Evolutionary conservation across 2,113 vertebrate species (phyloP).

Genomic region (Psittacus erithacus): DNA sequence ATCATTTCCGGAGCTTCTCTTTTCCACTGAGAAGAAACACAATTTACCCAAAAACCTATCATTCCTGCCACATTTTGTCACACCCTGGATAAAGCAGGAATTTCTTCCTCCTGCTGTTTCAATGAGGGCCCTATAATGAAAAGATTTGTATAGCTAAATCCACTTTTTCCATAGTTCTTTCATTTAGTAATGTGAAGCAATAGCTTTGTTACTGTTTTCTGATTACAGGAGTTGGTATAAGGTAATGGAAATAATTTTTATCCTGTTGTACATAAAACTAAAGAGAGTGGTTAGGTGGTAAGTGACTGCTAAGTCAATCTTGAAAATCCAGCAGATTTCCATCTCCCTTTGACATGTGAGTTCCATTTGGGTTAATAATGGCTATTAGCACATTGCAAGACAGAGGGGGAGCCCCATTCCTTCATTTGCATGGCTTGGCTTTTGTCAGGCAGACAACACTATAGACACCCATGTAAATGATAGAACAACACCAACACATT

Average conservation of each 20-base stretch:
- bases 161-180: neutral
- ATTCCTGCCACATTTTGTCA: neutral
- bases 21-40: neutral
- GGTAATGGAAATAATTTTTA: neutral
- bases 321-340: neutral
- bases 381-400: neutral
- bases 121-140: neutral
- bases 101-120: neutral
- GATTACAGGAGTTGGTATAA: neutral
- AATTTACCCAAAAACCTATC: neutral
- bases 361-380: neutral
- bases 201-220: neutral
- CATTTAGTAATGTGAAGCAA: neutral
- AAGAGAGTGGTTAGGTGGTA: neutral
- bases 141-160: neutral
- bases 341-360: neutral
- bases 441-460: neutral
- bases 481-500: neutral
- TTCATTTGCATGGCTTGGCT: slow-evolving; percentile 2
- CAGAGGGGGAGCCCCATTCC: neutral
- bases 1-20: neutral
- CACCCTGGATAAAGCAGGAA: neutral
- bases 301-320: neutral
- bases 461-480: neutral
- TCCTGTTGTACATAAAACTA: neutral